These are phyloP conservation scores for Selenia dentaria DNA, from an alignment of 2,888 invertebrate species.

Conservation along the genomic window DNA sequence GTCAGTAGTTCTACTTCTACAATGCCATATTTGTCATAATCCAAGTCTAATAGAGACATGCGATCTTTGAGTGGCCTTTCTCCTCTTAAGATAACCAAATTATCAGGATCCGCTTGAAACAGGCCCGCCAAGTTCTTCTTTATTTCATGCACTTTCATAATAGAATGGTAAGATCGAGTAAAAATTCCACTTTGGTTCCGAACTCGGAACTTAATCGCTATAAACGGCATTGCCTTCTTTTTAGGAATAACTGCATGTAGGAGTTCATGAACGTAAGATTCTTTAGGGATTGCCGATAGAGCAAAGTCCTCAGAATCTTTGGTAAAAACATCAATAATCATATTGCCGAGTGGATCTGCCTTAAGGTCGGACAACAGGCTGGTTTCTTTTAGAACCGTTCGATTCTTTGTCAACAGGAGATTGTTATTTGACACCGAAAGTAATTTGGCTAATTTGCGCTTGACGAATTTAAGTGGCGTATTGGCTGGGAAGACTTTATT, in stretches of 20 bases:
- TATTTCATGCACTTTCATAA: conserved; percentile 83
- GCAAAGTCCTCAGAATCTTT: conserved; percentile 69
- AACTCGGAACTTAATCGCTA: conserved; percentile 74
- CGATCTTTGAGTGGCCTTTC: conserved; percentile 69
- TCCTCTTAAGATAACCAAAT: conserved; percentile 76
- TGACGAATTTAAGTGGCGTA: conserved; percentile 70
- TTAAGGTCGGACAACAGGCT: conserved; percentile 65
- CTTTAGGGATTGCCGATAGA: conserved; percentile 69
- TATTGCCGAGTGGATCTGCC: conserved; percentile 65
- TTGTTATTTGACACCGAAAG: conserved; percentile 66
- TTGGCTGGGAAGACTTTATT: conserved; percentile 74
- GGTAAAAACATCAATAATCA: conserved; percentile 73
- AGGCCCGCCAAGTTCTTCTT: conserved; percentile 85
- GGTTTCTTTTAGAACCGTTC: conserved; percentile 71
- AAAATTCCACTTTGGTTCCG: conserved; percentile 70
- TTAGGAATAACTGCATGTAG: conserved; percentile 66
- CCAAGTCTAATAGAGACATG: conserved; percentile 70
- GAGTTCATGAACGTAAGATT: conserved; percentile 71
- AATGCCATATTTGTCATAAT: conserved; percentile 78
- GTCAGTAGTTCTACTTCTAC: conserved; percentile 72
- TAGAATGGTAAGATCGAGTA: conserved; percentile 80
- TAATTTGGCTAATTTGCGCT: conserved; percentile 72
- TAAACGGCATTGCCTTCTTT: conserved; percentile 70
- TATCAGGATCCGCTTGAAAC: conserved; percentile 80
- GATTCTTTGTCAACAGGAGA: conserved; percentile 67